A percentile compares a stretch with the other conserved stretches of the same genome.
phyloP scores from a whole-genome alignment of 2,888 invertebrate species.

The Scaptomyza cyrtandrae region DNA sequence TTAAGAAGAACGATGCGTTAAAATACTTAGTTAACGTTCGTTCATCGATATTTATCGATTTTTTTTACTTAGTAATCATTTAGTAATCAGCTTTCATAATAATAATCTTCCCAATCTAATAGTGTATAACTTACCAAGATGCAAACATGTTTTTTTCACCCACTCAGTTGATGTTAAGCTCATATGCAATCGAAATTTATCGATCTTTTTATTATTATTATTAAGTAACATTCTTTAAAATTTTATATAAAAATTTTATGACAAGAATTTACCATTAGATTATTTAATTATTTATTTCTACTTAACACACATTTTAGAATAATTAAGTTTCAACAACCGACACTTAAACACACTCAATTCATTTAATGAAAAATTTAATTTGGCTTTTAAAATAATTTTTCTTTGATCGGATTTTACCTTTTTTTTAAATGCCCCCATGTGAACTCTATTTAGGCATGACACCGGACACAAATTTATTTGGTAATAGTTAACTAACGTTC shows the following conservation, averaged over 20 bases:
- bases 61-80: not conserved
- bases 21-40: too few species aligned
- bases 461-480: constrained; percentile 9
- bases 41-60: not conserved
- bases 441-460: constrained; percentile 3
- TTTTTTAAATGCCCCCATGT: constrained; percentile 2
- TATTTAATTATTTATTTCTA: not conserved
- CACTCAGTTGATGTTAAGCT: too few species aligned
- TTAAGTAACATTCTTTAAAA: too few species aligned
- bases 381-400: not conserved
- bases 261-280: not conserved
- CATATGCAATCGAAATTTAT: too few species aligned
- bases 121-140: too few species aligned
- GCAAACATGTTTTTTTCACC: too few species aligned
- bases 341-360: not conserved
- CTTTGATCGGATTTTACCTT: not conserved
- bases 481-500: constrained; percentile 29
- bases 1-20: too few species aligned
- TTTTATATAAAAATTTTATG: too few species aligned
- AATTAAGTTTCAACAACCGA: not conserved
- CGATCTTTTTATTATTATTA: too few species aligned
- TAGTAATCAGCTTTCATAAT: too few species aligned
- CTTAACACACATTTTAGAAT: not conserved
- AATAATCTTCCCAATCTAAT: too few species aligned
- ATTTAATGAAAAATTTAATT: not conserved